Evolutionary conservation across 2,888 invertebrate species (phyloP).

Genomic region (Agriotes lineatus): DNA sequence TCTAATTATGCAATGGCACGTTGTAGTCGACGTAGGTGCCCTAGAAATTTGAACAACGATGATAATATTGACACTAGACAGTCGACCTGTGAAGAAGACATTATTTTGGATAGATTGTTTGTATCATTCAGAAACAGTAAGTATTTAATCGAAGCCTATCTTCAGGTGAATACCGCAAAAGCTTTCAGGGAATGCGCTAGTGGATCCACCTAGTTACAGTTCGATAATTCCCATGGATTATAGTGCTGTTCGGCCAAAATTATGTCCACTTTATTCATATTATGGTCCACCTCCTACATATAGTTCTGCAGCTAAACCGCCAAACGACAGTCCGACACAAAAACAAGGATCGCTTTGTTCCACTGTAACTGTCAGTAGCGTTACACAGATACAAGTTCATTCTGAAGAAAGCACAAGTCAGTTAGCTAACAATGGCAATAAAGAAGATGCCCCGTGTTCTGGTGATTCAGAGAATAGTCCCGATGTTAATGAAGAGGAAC

Average conservation of each 20-base stretch:
- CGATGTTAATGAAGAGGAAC: too few species aligned
- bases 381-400: slow-evolving; percentile 8
- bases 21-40: neutral
- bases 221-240: neutral
- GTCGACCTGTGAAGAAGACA: too few species aligned
- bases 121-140: slow-evolving; percentile 17
- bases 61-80: neutral
- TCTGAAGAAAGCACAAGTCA: neutral
- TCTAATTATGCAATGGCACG: neutral
- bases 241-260: neutral
- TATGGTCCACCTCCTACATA: slow-evolving; percentile 23
- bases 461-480: too few species aligned
- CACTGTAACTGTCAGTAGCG: neutral
- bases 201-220: slow-evolving; percentile 24
- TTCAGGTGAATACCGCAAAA: too few species aligned
- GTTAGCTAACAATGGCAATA: neutral
- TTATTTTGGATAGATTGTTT: slow-evolving; percentile 14
- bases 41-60: neutral
- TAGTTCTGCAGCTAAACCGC: neutral
- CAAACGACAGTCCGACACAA: neutral
- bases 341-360: too few species aligned
- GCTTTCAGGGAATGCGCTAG: neutral
- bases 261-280: slow-evolving; percentile 4
- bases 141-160: too few species aligned
- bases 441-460: neutral